A percentile compares a stretch with the other conserved stretches of the same genome.
phyloP scores from a whole-genome alignment of 2,113 vertebrate species.

The Mustelus asterias region DNA sequence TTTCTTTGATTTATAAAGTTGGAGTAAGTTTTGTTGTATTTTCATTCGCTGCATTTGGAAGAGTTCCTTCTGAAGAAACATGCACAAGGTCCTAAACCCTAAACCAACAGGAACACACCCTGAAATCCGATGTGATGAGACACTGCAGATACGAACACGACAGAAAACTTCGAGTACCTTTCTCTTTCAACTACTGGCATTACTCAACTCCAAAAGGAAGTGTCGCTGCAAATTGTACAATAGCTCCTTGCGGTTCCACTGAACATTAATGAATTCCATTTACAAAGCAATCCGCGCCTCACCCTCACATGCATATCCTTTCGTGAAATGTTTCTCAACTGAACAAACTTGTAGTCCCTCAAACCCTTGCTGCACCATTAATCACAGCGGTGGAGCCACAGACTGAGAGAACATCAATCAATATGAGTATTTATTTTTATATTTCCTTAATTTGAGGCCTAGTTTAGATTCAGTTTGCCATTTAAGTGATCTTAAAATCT shows the following conservation, averaged over 20 bases:
- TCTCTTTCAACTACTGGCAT: not conserved
- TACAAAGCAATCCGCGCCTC: not conserved
- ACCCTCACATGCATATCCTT: not conserved
- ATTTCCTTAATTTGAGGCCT: not conserved
- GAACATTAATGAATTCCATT: not conserved
- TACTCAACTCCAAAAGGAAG: not conserved
- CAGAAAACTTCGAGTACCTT: not conserved
- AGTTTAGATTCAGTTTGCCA: not conserved
- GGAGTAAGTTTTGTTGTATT: no score
- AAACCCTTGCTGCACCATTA: not conserved
- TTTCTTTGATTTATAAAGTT: no score
- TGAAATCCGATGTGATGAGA: not conserved
- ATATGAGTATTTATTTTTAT: not conserved
- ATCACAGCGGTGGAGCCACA: not conserved
- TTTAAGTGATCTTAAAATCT: not conserved
- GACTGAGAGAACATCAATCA: not conserved
- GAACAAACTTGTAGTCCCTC: not conserved
- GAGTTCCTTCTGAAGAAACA: no score
- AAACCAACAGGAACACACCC: not conserved
- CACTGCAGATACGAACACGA: not conserved
- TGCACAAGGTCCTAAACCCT: not conserved
- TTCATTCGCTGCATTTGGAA: no score
- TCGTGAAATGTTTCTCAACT: not conserved
- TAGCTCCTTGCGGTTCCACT: not conserved
- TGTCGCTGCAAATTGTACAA: not conserved